Evolutionary conservation across 1,140 invertebrate species (phyloP), one percentile per base, ranked within the genome.

Genomic region (Papilio polytes): DNA sequence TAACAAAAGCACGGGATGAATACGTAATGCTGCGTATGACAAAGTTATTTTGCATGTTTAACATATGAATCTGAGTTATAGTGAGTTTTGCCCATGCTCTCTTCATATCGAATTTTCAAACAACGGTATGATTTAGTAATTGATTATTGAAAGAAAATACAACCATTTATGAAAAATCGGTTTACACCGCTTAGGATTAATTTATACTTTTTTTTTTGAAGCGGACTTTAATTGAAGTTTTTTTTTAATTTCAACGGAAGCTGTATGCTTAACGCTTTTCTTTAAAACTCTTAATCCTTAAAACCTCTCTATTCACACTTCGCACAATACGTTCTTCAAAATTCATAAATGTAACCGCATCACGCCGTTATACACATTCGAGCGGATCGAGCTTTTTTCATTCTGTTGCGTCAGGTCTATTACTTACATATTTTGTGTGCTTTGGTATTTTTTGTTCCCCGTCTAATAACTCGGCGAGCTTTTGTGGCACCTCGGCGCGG

Each of bases 401-500:
- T 90, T 85, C 85, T 83, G 88, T 91, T 91, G 88, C 89, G 89
- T 92, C 89, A 89, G 88, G 86, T 91, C 90, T 88, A 87, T 88
- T 86, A 85, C 87, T 87, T 88, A 86, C 89, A 88, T 90, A 86
- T 92, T 89, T 86, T 86, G 88, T 88, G 89, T 88, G 86, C 85
- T 85, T 85, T 85, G 77, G 66, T 80, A 86, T 94, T 93, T 92
- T 94, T 94, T 93, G 89, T 93, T 82, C 80, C 78, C 85, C 82
- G 83, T 89, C 89, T 92, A 94, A 94, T 94, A 94, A 92, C 88
- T 94, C 92, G 87, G 87, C 91, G 86, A 94, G 94, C 91, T 94
- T 93, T 91, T 90, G 92, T 90, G 89, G 90, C 89, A 92, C 92
- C 91, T 93, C 91, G 86, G 87, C 92, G 89, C 87, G 87, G 87